phyloP scores from a whole-genome alignment of 2,888 invertebrate species.

The Tanytarsus gracilentus region DNA sequence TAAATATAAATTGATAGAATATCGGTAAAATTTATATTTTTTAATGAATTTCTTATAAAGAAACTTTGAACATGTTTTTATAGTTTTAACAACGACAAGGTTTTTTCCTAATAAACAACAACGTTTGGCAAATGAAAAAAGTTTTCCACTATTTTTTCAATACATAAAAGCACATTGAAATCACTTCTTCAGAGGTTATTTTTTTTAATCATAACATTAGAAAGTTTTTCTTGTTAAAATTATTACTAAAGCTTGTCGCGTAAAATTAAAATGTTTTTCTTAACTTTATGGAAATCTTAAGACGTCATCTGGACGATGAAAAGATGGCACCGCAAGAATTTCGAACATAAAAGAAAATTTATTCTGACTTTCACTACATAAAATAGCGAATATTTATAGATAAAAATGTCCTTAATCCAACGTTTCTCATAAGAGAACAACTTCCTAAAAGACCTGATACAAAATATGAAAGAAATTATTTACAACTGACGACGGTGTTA shows the following conservation, averaged over 20 bases:
- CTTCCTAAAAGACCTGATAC: neutral
- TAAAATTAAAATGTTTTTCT: neutral
- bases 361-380: slow-evolving; percentile 26
- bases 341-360: slow-evolving; percentile 17
- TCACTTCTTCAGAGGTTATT: no score
- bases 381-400: slow-evolving; percentile 27
- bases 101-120: no score
- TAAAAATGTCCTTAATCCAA: slow-evolving; percentile 4
- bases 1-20: no score
- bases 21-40: no score
- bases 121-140: slow-evolving; percentile 9
- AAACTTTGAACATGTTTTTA: no score
- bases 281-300: slow-evolving; percentile 25
- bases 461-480: slow-evolving; percentile 28
- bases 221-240: no score
- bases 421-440: neutral
- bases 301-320: slow-evolving; percentile 20
- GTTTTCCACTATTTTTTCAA: slow-evolving; percentile 1
- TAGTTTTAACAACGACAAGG: no score
- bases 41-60: no score
- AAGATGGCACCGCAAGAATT: neutral
- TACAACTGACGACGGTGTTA: slow-evolving; percentile 27
- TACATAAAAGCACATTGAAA: no score
- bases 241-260: no score
- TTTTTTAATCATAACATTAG: no score